Percentiles rank a stretch among this genome's conserved stretches.
phyloP scores from a whole-genome alignment of 1,140 invertebrate species.

The Elysia chlorotica region DNA sequence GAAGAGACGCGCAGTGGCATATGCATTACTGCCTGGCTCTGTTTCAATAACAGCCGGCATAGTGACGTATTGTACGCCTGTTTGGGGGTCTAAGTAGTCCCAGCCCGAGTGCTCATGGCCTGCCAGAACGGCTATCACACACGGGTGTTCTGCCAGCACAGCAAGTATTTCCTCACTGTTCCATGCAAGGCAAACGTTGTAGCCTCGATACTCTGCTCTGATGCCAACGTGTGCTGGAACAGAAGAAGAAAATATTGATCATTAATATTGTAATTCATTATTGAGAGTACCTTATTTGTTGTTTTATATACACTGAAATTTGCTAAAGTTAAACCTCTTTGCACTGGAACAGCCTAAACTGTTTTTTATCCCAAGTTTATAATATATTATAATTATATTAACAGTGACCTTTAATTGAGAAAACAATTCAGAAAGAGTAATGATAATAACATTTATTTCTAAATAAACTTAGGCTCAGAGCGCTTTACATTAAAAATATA shows the following conservation, averaged over 20 bases:
- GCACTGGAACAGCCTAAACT: background rate
- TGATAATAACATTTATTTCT: no score
- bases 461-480: no score
- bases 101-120: constrained; percentile 52
- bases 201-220: background rate
- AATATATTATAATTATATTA: background rate
- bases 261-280: background rate
- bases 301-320: background rate
- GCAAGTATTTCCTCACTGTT: constrained; percentile 50
- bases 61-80: constrained; percentile 49
- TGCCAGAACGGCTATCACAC: constrained; percentile 46
- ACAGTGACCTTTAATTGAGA: background rate
- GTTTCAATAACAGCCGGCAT: constrained; percentile 53
- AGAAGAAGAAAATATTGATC: constrained; percentile 15
- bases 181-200: constrained; percentile 40
- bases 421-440: no score
- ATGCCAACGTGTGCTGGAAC: background rate
- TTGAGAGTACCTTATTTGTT: background rate
- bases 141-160: constrained; percentile 35
- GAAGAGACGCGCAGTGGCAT: constrained; percentile 42
- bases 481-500: no score
- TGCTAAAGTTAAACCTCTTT: no score
- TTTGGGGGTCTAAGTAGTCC: constrained; percentile 41
- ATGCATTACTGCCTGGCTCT: constrained; percentile 35
- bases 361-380: background rate